Conservation (phyloP, 37 sponge, comb jelly and placozoan genomes). For the Cliona cf. orientalis region DNA sequence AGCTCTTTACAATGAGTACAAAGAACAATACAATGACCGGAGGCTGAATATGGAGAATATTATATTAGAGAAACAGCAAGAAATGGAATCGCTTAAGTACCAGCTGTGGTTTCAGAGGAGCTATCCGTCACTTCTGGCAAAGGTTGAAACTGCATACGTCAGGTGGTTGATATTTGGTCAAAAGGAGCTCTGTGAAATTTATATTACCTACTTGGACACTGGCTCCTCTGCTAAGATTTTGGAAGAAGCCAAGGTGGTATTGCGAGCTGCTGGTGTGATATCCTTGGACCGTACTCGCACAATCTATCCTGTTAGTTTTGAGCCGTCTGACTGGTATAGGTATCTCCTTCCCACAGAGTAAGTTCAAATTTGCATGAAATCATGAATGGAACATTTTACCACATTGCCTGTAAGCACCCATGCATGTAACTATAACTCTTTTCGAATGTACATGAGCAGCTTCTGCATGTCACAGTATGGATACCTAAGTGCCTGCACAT, state of each 20-base stretch:
- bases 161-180: conserved; percentile 68
- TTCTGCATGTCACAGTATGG: too few species aligned
- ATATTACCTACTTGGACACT: conserved; percentile 37
- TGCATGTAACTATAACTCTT: too few species aligned
- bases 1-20: conserved; percentile 33
- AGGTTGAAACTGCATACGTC: conserved; percentile 63
- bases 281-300: conserved; percentile 61
- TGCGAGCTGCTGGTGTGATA: conserved; percentile 50
- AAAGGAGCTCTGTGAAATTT: conserved; percentile 52
- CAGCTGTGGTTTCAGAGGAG: conserved; percentile 64
- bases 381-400: too few species aligned
- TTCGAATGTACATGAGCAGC: too few species aligned
- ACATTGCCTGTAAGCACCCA: too few species aligned
- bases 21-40: conserved; percentile 44
- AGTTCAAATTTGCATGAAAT: too few species aligned
- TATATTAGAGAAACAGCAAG: conserved; percentile 19
- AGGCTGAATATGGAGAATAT: conserved; percentile 51
- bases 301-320: conserved; percentile 61
- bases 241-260: conserved; percentile 39
- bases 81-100: conserved; percentile 7
- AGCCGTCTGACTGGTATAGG: conserved; percentile 62
- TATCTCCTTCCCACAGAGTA: conserved; percentile 39
- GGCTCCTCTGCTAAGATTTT: conserved; percentile 45
- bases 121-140: conserved; percentile 40
- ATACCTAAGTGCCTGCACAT: too few species aligned